Base-by-base conservation (phyloP, 2,888 invertebrate species). In the Oxyteleia sp. region DNA sequence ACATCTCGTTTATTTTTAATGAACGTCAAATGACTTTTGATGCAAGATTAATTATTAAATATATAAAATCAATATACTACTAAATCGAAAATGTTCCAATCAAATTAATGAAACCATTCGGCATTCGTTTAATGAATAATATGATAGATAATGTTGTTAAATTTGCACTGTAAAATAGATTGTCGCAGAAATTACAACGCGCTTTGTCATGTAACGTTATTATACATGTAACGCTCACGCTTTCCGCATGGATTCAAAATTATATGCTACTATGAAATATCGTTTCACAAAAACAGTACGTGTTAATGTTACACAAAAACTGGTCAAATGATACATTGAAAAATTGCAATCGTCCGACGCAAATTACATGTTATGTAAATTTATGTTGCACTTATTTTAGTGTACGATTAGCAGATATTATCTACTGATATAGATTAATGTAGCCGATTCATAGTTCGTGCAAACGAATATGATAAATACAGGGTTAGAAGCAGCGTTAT, bases 391-490 rank as follows among this genome's bases (percentile, higher is more conserved):
- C 15, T 57, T 32, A 53, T 32, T 69, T 69, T 32, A 55, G 43
- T 43, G 18, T 18, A 55, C 35, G 18, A 55, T 69, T 53, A 45
- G 18, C 20, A 45, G 45, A 69, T 57, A 69, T 53, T 47, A 45
- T 43, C 26, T 55, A 43, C 38, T 29, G 43, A 43, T 68, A 32
- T 43, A 53, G 55, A 68, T 68, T 53, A 68, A 68, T 53, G 53
- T 11, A 7, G 16, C 18, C 38, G 41, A 53, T 68, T 53, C 10
- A 18, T 35, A 53, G 11, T 15, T 53, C 66, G 53, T 43, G 51
- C 66, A 26, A 66, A 38, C 35, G 15, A 49, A 23, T 23, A 41
- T 38, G 23, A 26, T 26, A 7, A 15, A 23, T 29, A 15, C 29
- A 11, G 45, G 29, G n/a, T n/a, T n/a, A n/a, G n/a, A n/a, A n/a